Evolutionary conservation across 2,888 invertebrate genomes (phyloP).

Genomic region (Athrips mouffetella): DNA sequence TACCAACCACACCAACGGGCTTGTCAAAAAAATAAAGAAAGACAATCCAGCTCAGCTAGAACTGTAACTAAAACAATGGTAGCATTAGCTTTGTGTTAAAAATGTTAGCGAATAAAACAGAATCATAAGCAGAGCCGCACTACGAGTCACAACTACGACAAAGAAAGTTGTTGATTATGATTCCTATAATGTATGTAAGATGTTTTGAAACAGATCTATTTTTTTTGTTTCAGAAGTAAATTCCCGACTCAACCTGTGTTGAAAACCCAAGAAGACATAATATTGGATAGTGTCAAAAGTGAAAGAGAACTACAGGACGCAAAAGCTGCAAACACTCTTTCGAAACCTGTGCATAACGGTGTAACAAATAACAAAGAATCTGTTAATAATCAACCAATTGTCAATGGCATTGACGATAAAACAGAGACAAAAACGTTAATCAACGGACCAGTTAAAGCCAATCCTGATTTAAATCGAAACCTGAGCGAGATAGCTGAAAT

Average conservation of each 20-base stretch:
- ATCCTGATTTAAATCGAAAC: background rate
- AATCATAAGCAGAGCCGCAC: too few relatives aligned
- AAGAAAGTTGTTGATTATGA: background rate
- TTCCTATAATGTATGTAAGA: background rate
- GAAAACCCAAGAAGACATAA: constrained; percentile 22
- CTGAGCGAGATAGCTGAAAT: constrained; percentile 20
- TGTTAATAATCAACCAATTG: background rate
- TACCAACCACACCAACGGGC: too few relatives aligned
- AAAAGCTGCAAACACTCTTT: background rate
- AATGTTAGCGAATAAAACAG: too few relatives aligned
- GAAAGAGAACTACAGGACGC: constrained; percentile 9
- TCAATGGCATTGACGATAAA: background rate
- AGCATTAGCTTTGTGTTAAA: background rate
- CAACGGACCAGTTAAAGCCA: background rate
- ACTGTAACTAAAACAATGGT: too few relatives aligned
- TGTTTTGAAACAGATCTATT: background rate
- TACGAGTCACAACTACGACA: too few relatives aligned
- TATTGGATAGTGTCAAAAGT: constrained; percentile 11
- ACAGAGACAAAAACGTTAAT: background rate
- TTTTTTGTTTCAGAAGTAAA: constrained; percentile 40
- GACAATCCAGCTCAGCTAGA: too few relatives aligned
- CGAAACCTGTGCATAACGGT: background rate
- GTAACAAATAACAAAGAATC: background rate
- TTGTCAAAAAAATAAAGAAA: too few relatives aligned
- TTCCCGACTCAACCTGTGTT: constrained; percentile 38